Evolutionary conservation across 2,113 vertebrate species (phyloP).

Genomic region (Semnornis frantzii): DNA sequence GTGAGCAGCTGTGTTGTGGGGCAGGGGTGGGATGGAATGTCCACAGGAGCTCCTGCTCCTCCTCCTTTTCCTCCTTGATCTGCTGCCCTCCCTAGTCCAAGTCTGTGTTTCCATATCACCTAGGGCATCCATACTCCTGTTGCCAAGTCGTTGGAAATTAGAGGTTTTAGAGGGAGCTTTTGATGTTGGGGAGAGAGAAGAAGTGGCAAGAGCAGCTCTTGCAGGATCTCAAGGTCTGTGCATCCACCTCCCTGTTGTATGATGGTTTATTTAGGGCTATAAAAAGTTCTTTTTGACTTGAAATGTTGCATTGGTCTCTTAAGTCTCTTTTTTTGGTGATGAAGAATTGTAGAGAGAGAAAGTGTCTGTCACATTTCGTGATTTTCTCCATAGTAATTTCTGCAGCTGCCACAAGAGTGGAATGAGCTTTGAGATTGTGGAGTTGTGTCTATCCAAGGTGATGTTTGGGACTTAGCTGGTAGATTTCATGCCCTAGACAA

Average conservation of each 20-base stretch:
- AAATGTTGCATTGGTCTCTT: rapidly evolving
- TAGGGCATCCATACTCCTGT: neutral
- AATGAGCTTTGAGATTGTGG: neutral
- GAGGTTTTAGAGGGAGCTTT: neutral
- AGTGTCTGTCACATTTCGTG: neutral
- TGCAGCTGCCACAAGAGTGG: neutral
- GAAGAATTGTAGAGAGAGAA: neutral
- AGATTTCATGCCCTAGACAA: neutral
- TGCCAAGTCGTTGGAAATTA: neutral
- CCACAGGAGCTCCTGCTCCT: neutral
- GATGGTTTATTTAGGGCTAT: rapidly evolving
- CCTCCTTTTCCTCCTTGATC: rapidly evolving
- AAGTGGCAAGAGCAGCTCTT: neutral
- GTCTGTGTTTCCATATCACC: neutral
- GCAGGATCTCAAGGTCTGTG: neutral
- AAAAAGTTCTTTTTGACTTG: neutral
- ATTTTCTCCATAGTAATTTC: neutral
- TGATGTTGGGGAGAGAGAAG: neutral
- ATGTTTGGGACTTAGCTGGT: neutral
- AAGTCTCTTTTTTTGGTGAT: neutral
- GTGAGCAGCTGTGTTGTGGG: neutral
- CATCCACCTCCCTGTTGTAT: neutral
- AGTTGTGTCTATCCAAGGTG: neutral
- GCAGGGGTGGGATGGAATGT: neutral
- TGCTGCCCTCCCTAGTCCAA: rapidly evolving